Conservation (phyloP, 2,797 vertebrate genomes). For the Serranus cabrilla region DNA sequence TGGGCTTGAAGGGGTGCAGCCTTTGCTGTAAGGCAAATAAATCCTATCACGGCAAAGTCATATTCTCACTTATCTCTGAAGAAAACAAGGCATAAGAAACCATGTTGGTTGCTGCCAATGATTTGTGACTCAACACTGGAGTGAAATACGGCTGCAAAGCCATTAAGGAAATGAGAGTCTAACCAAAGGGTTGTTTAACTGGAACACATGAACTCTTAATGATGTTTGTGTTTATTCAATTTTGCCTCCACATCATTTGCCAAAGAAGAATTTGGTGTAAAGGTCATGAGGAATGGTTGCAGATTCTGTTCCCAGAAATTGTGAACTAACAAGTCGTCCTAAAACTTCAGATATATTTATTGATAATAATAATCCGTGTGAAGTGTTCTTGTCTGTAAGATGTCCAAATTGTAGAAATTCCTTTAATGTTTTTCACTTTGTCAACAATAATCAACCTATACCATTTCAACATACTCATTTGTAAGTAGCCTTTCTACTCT, state of each 20-base stretch:
- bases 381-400: slow-evolving; percentile 14
- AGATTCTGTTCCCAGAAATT: slow-evolving; percentile 59
- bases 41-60: slow-evolving; percentile 71
- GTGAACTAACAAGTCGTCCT: slow-evolving; percentile 16
- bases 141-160: slow-evolving; percentile 72
- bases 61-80: slow-evolving; percentile 72
- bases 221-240: slow-evolving; percentile 82
- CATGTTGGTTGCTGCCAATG: slow-evolving; percentile 64
- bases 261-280: slow-evolving; percentile 71
- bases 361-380: slow-evolving; percentile 23
- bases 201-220: slow-evolving; percentile 79
- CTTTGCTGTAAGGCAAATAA: slow-evolving; percentile 67
- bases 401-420: slow-evolving; percentile 8
- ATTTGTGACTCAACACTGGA: slow-evolving; percentile 73
- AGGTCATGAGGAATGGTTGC: slow-evolving; percentile 53
- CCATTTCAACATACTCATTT: slow-evolving; percentile 38
- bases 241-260: slow-evolving; percentile 72
- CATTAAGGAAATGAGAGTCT: slow-evolving; percentile 79
- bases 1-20: slow-evolving; percentile 67
- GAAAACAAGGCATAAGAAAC: slow-evolving; percentile 60
- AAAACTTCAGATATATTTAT: not conserved
- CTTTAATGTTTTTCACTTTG: slow-evolving; percentile 5
- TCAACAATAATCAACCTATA: slow-evolving; percentile 17
- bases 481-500: slow-evolving; percentile 57
- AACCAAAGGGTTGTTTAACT: slow-evolving; percentile 77